Conservation (phyloP, 1,140 invertebrate species). For the Drosophila lacteicornis region DNA sequence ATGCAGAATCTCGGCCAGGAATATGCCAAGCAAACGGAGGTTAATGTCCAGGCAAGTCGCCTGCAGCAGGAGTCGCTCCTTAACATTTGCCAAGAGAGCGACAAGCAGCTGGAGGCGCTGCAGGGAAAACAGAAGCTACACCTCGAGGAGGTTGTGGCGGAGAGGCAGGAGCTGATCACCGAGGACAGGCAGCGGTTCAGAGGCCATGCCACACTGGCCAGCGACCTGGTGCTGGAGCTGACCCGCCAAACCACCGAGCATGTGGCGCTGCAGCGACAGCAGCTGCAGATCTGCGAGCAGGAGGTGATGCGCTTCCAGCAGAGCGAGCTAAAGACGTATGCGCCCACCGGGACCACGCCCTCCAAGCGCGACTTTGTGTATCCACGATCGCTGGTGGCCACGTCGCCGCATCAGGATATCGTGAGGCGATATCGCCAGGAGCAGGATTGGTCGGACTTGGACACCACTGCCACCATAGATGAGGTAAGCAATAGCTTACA, state of each 20-base stretch:
- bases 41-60: conserved; percentile 20
- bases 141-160: conserved; percentile 6
- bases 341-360: conserved; percentile 87
- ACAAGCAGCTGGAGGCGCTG: conserved; percentile 25
- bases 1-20: conserved; percentile 55
- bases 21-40: conserved; percentile 37
- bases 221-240: conserved; percentile 36
- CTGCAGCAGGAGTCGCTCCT: conserved; percentile 36
- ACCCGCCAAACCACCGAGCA: conserved; percentile 51
- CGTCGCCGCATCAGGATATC: conserved; percentile 89
- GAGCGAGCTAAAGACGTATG: conserved; percentile 85
- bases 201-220: conserved; percentile 37
- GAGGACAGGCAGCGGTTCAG: conserved; percentile 34
- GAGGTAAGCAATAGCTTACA: conserved; percentile 37
- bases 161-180: conserved; percentile 34
- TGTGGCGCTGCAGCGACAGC: conserved; percentile 44
- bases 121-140: conserved; percentile 28
- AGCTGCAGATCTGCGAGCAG: conserved; percentile 60
- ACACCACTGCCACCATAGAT: conserved; percentile 78
- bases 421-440: conserved; percentile 86
- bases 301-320: conserved; percentile 79
- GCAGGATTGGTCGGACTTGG: conserved; percentile 80
- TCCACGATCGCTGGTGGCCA: conserved; percentile 87
- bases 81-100: conserved; percentile 26
- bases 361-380: conserved; percentile 87